Base-by-base conservation (phyloP, 2,113 vertebrate genomes). In the Hypomesus transpacificus region DNA sequence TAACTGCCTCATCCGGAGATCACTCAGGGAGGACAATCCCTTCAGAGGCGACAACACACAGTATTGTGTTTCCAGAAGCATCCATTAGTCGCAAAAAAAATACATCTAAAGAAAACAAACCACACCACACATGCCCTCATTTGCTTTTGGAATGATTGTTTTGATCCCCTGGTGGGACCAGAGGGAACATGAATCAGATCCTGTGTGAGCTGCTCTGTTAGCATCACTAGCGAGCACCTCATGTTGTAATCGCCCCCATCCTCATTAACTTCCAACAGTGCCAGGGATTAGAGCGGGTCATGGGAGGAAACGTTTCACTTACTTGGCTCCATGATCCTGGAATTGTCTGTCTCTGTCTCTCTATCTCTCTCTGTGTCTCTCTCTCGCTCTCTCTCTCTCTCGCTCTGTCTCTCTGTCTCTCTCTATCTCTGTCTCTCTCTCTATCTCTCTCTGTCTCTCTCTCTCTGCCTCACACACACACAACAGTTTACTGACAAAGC, bases 111-210 rank as follows among this genome's bases (percentile, higher is more conserved):
- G 39, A 64, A 69, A 79, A 72, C 22, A 69, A 79, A 73, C 73
- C 39, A 73, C 70, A 64, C 7, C 64, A 62, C 31, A 70, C 75
- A 71, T 68, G 46, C 68, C 58, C 51, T 54, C 21, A 17, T 66
- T 51, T 51, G 3, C 68, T 81, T 83, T 70, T 78, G 21, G 50
- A 80, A 66, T 83, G 52, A 79, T 68, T 74, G 34, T 78, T 86
- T 64, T 76, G 39, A 79, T 81, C 79, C 75, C 31, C 22, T 62
- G 56, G 82, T 72, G 73, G 52, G 71, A 61, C 65, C 70, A 63
- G 34, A 59, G 60, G 75, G 68, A 69, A 84, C 82, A 80, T 24
- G 69, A 78, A 77, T 82, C 50, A 22, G 52, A 75, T 76, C 77
- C 78, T 67, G 73, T 69, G 75, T 73, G 59, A 59, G 66, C 72